Percentiles rank a stretch among this genome's conserved stretches.
Evolutionary conservation across 2,888 invertebrate genomes (phyloP).

Genomic region (Drosophila sordidula): DNA sequence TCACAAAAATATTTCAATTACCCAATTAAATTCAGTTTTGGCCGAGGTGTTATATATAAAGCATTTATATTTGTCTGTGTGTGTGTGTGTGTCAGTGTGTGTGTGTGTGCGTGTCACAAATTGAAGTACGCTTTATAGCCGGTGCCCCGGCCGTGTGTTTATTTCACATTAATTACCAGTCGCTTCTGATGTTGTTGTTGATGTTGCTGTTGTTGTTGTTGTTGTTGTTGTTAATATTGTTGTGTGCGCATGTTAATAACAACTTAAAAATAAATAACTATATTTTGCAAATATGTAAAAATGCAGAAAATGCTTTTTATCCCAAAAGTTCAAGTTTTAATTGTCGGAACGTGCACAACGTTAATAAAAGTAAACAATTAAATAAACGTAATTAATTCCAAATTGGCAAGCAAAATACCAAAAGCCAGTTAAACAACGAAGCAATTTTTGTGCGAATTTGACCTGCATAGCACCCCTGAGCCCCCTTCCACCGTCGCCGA

Average conservation of each 20-base stretch:
- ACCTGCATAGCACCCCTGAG: conserved; percentile 34
- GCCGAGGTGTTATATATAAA: conserved; percentile 68
- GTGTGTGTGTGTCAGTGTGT: conserved; percentile 20
- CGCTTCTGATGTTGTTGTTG: conserved; percentile 22
- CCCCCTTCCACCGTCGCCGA: not conserved
- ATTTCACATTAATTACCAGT: conserved; percentile 63
- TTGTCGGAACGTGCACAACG: conserved; percentile 61
- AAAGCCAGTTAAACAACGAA: conserved; percentile 45
- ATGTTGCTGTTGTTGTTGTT: conserved; percentile 7
- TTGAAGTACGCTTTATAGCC: conserved; percentile 63
- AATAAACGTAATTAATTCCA: conserved; percentile 66
- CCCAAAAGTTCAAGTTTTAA: conserved; percentile 70
- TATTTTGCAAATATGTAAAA: conserved; percentile 47
- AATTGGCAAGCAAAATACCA: conserved; percentile 54
- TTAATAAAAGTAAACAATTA: conserved; percentile 73
- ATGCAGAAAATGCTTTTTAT: conserved; percentile 64
- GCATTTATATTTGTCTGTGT: conserved; percentile 19
- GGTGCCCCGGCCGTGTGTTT: conserved; percentile 47
- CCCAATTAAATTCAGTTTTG: conserved; percentile 69
- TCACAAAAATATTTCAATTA: conserved; percentile 69
- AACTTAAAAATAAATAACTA: conserved; percentile 71
- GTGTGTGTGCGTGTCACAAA: conserved; percentile 45
- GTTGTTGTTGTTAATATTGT: conserved; percentile 35
- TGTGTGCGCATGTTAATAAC: conserved; percentile 61
- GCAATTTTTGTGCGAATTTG: conserved; percentile 42